Percentiles rank a stretch among this genome's conserved stretches.
These are phyloP conservation scores for Chrysotoxum bicinctum DNA, from an alignment of 2,888 invertebrate genomes.

Conservation along the genomic window DNA sequence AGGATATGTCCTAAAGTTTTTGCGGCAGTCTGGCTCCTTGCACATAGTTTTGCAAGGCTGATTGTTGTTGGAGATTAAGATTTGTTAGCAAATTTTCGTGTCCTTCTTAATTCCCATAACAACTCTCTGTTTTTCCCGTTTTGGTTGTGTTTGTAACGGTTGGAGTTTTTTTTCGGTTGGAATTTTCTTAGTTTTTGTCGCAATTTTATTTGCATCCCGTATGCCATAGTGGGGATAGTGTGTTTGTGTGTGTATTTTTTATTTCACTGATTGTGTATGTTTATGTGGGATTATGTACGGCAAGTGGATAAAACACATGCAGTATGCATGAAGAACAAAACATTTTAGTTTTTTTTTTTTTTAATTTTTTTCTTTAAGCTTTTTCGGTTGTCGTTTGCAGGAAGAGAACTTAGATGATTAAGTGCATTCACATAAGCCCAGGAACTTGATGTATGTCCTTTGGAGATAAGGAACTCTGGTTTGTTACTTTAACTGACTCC, in stretches of 20 bases:
- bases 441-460: constrained; percentile 61
- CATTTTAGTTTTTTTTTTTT: constrained; percentile 1
- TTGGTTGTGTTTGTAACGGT: constrained; percentile 1
- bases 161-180: neutral
- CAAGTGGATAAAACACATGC: constrained; percentile 44
- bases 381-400: constrained; percentile 39
- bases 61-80: constrained; percentile 35
- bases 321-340: constrained; percentile 39
- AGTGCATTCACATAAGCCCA: constrained; percentile 45
- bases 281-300: constrained; percentile 48
- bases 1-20: constrained; percentile 64
- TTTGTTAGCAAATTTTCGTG: constrained; percentile 62
- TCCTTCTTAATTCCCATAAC: constrained; percentile 44
- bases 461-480: constrained; percentile 37
- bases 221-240: neutral
- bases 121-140: neutral
- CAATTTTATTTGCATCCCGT: constrained; percentile 53
- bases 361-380: neutral
- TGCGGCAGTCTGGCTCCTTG: constrained; percentile 61
- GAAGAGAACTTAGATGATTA: constrained; percentile 36
- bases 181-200: constrained; percentile 12
- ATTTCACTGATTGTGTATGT: constrained; percentile 15
- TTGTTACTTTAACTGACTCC: constrained; percentile 38
- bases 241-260: neutral
- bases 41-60: constrained; percentile 12